Conservation (phyloP, 2,888 invertebrate genomes). For the Imbricaverruca yamaguchii region DNA sequence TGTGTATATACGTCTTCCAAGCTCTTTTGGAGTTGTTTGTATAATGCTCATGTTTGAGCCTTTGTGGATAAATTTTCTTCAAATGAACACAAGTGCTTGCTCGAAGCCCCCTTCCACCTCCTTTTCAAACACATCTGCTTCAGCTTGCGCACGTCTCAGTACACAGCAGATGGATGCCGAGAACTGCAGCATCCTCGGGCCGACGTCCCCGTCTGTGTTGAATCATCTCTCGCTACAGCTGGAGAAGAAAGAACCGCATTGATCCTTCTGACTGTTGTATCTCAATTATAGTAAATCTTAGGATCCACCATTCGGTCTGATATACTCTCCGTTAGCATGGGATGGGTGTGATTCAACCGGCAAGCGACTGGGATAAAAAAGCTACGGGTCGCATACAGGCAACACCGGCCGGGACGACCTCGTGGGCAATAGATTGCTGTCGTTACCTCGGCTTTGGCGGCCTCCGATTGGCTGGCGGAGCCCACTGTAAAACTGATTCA, state of each 20-base stretch:
- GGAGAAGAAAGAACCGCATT: neutral
- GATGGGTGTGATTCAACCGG: neutral
- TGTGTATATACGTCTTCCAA: too few relatives aligned
- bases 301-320: neutral
- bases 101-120: too few relatives aligned
- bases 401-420: neutral
- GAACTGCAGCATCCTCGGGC: neutral
- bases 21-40: too few relatives aligned
- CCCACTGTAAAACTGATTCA: neutral
- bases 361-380: neutral
- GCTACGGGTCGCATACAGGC: neutral
- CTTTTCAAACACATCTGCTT: too few relatives aligned
- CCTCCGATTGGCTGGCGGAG: neutral
- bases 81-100: too few relatives aligned
- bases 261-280: constrained; percentile 8
- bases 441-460: neutral
- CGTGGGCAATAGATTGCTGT: neutral
- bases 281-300: constrained; percentile 15
- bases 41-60: too few relatives aligned
- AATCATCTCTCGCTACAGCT: neutral
- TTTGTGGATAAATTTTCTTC: too few relatives aligned
- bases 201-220: neutral
- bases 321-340: neutral
- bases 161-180: too few relatives aligned
- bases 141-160: too few relatives aligned